Percentiles rank a stretch among this genome's conserved stretches.
Evolutionary conservation across 2,797 vertebrate species (phyloP).

Genomic region (Centroberyx gerrardi): DNA sequence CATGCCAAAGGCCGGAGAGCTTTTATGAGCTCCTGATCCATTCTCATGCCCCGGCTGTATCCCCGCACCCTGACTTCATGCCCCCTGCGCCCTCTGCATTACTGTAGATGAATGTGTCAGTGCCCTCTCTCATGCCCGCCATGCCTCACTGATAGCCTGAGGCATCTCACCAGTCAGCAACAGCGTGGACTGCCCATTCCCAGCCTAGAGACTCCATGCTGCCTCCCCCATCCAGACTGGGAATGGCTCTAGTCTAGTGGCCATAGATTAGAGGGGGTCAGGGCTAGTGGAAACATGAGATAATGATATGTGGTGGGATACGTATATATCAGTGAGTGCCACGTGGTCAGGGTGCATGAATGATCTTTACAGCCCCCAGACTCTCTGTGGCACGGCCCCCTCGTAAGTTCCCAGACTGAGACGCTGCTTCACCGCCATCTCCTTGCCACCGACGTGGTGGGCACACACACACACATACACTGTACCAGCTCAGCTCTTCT

Average conservation of each 20-base stretch:
- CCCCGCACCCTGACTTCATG: conserved; percentile 18
- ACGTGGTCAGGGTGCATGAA: conserved; percentile 51
- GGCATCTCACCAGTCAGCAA: conserved; percentile 15
- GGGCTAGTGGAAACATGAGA: conserved; percentile 64
- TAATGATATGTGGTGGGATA: conserved; percentile 51
- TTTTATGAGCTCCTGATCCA: conserved; percentile 40
- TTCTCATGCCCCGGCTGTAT: conserved; percentile 39
- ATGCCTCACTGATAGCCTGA: conserved; percentile 20
- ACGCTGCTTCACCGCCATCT: conserved; percentile 31
- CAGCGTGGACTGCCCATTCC: conserved; percentile 39
- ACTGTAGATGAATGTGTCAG: conserved; percentile 31
- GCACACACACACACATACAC: conserved; percentile 22
- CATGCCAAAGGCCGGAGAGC: conserved; percentile 50
- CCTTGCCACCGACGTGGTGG: conserved; percentile 38
- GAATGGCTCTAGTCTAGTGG: conserved; percentile 28
- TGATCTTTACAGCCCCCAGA: conserved; percentile 67
- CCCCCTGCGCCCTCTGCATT: conserved; percentile 27
- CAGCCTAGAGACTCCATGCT: conserved; percentile 9
- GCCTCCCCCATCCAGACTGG: conserved; percentile 13
- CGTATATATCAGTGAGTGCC: conserved; percentile 55
- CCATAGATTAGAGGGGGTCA: conserved; percentile 35
- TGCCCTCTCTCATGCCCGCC: conserved; percentile 36
- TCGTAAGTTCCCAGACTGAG: conserved; percentile 62
- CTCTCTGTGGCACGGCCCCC: conserved; percentile 48
- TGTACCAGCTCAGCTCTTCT: conserved; percentile 74